These are phyloP conservation scores for Hozukius guyotensis DNA, from an alignment of 2,797 vertebrate genomes.

Conservation along the genomic window DNA sequence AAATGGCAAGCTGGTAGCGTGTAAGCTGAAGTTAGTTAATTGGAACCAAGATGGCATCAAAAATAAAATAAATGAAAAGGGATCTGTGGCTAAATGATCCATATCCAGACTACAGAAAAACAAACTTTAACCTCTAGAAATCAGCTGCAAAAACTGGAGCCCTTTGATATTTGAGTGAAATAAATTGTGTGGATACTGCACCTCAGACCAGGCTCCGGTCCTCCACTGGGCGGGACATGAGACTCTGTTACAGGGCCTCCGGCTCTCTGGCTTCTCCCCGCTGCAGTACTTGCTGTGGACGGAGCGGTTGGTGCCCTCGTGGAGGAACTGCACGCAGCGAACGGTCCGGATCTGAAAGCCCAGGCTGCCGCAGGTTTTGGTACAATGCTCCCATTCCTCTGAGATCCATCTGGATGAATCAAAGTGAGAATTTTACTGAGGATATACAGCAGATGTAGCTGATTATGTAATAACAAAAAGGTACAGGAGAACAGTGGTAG, in stretches of 20 bases:
- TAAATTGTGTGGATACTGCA: slow-evolving; percentile 47
- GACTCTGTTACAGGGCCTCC: slow-evolving; percentile 86
- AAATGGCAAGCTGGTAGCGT: not conserved
- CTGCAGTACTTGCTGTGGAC: slow-evolving; percentile 93
- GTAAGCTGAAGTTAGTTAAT: not conserved
- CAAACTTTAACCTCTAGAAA: not conserved
- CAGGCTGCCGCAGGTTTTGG: slow-evolving; percentile 90
- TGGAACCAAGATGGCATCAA: not conserved
- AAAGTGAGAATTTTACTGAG: not conserved
- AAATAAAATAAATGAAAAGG: not conserved
- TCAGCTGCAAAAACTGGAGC: not conserved
- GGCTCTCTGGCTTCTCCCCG: slow-evolving; percentile 90
- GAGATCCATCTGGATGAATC: slow-evolving; percentile 87
- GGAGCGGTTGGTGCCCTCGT: slow-evolving; percentile 88
- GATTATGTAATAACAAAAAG: not conserved
- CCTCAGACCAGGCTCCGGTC: slow-evolving; percentile 92
- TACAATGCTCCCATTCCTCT: slow-evolving; percentile 96
- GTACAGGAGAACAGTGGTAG: not conserved
- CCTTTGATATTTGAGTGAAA: not conserved
- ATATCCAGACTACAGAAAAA: not conserved
- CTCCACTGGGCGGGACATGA: slow-evolving; percentile 92
- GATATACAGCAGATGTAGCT: not conserved
- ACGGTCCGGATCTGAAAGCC: slow-evolving; percentile 94
- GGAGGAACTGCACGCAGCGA: slow-evolving; percentile 90
- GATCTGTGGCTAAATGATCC: not conserved